Evolutionary conservation across 1,140 invertebrate species (phyloP), one percentile per base, ranked within the genome.

Genomic region (Caligus rogercresseyi): DNA sequence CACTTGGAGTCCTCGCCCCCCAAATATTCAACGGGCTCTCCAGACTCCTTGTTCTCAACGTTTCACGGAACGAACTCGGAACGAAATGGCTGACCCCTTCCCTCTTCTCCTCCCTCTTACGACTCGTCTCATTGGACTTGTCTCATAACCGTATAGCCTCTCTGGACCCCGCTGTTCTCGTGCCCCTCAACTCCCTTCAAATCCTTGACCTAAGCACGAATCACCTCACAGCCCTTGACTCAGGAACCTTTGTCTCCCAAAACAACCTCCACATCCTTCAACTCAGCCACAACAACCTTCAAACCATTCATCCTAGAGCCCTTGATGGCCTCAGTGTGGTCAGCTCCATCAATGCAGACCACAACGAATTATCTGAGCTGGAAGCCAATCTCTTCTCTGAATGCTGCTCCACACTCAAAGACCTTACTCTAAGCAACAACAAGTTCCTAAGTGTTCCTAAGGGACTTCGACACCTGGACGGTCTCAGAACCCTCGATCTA

Each of bases 141-240:
- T 86, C 86, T 16, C 86, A 89, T 72, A 92, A 92, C 74, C 82
- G 84, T 72, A 89, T 91, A 69, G 78, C 77, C 25, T 78, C 79
- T 52, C 85, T 89, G 64, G 78, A 78, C 69, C 87, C 88, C 68
- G 84, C 85, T 43, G 85, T 84, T 1, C 89, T 89, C 67, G 81
- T 80, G 70, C 87, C 87, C 71, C 71, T 90, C 68, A 81, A 82
- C 0, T 84, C 81, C 64, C 73, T 92, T 58, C 85, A 88, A 76
- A 86, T 88, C 0, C 72, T 91, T 0, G 90, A 89, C 73, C 76
- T 91, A 24, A 86, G 87, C 18, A 82, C 86, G 70, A 91, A 92
- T 75, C 86, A 87, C 72, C 83, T 91, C 19, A 83, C 85, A 68
- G 80, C 80, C 69, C 83, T 91, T 66, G 85, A 88, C 83, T 53